Percentiles rank a stretch among this genome's conserved stretches.
These are phyloP conservation scores for Cheilosia pagana DNA, from an alignment of 2,888 invertebrate genomes.

Conservation along the genomic window DNA sequence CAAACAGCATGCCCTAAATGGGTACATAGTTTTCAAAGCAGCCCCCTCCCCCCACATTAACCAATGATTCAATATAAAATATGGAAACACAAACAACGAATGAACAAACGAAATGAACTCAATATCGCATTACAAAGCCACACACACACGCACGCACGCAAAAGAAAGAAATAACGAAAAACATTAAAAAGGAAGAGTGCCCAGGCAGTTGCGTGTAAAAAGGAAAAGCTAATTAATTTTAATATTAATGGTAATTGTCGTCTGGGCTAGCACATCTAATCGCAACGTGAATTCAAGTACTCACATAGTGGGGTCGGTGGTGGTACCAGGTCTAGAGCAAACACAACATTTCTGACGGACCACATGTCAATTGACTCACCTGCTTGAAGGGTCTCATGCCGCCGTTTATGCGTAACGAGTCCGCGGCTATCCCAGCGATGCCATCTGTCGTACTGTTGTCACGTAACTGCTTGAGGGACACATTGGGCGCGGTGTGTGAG, in stretches of 20 bases:
- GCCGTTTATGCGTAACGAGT: constrained; percentile 97
- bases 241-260: constrained; percentile 74
- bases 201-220: constrained; percentile 61
- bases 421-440: constrained; percentile 97
- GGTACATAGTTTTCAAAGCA: not conserved
- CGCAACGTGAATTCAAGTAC: constrained; percentile 67
- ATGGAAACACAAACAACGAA: constrained; percentile 26
- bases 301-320: constrained; percentile 64
- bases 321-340: constrained; percentile 54
- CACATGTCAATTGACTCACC: constrained; percentile 85
- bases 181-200: constrained; percentile 40
- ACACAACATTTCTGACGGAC: constrained; percentile 54
- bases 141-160: not conserved
- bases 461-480: constrained; percentile 93
- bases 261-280: constrained; percentile 73
- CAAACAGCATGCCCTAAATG: constrained; percentile 7
- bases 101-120: constrained; percentile 4
- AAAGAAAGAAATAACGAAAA: not conserved
- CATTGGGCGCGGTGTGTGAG: constrained; percentile 89
- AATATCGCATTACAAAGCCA: not conserved
- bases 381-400: constrained; percentile 98
- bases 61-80: constrained; percentile 41
- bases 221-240: constrained; percentile 63
- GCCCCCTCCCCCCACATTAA: constrained; percentile 17
- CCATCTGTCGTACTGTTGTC: constrained; percentile 90